Evolutionary conservation across 1,140 invertebrate genomes (phyloP).

Genomic region (Pissodes strobi): DNA sequence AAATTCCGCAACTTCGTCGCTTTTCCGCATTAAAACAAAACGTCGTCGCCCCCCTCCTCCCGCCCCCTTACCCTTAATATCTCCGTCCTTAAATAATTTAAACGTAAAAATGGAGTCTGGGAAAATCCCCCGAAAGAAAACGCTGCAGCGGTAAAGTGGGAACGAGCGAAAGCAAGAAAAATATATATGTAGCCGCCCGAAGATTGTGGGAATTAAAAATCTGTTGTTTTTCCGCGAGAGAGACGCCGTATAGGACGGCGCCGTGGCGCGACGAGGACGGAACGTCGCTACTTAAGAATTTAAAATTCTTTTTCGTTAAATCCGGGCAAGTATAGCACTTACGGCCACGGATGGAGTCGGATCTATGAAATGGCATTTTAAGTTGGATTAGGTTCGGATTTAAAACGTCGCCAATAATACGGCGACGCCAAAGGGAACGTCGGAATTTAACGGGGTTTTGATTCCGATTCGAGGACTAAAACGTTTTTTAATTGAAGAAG

Average conservation of each 20-base stretch:
- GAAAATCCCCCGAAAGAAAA: constrained; percentile 40
- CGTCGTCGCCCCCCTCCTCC: neutral
- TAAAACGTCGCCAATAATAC: constrained; percentile 56
- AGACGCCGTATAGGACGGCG: neutral
- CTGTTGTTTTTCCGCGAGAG: constrained; percentile 52
- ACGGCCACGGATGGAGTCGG: constrained; percentile 48
- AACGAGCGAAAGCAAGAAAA: constrained; percentile 49
- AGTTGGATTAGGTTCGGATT: constrained; percentile 57
- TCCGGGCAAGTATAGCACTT: constrained; percentile 54
- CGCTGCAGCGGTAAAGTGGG: constrained; percentile 43
- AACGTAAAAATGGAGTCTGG: constrained; percentile 15
- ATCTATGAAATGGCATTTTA: constrained; percentile 59
- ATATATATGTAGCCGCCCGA: constrained; percentile 54
- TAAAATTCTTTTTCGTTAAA: constrained; percentile 57
- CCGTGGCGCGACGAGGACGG: constrained; percentile 35
- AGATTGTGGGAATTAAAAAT: constrained; percentile 58
- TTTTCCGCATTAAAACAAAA: too few species aligned
- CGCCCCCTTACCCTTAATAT: neutral
- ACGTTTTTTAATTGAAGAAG: too few species aligned
- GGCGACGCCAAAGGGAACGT: constrained; percentile 13
- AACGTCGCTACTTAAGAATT: constrained; percentile 56
- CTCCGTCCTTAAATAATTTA: constrained; percentile 10
- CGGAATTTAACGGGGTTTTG: constrained; percentile 29
- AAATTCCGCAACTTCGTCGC: too few species aligned
- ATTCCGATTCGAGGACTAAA: neutral